These are phyloP conservation scores for Carassius gibelio DNA, from an alignment of 2,113 vertebrate genomes.

Conservation along the genomic window DNA sequence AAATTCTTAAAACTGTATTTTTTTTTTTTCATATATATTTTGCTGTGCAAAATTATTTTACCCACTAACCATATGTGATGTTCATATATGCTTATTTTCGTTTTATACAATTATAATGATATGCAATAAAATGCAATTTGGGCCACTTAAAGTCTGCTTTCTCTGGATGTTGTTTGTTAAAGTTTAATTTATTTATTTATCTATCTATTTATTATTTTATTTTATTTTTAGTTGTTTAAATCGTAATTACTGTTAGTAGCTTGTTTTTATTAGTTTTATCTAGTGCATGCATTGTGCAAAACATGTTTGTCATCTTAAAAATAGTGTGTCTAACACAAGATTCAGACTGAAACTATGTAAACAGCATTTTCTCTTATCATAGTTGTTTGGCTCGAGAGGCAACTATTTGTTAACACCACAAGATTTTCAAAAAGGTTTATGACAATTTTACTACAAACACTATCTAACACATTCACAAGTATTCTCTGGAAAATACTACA, in stretches of 20 bases:
- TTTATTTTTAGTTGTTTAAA: slow-evolving; percentile 9
- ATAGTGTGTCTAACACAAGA: not conserved
- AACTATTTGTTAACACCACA: not conserved
- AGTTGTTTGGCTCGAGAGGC: slow-evolving; percentile 6
- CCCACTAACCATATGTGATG: slow-evolving; percentile 98
- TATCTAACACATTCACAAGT: not conserved
- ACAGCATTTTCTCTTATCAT: not conserved
- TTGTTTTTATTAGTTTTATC: not conserved
- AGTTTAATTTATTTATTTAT: slow-evolving; percentile 25
- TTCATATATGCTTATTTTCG: slow-evolving; percentile 95
- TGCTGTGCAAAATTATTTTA: slow-evolving; percentile 99
- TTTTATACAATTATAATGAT: slow-evolving; percentile 84
- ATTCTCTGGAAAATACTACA: not conserved
- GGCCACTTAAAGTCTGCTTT: slow-evolving; percentile 73
- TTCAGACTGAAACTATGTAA: slow-evolving; percentile 1
- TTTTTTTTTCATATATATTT: slow-evolving; percentile 84
- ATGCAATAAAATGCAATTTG: slow-evolving; percentile 81
- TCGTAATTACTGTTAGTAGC: not conserved
- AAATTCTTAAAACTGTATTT: slow-evolving; percentile 87
- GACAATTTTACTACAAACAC: not conserved
- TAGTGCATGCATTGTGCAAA: not conserved
- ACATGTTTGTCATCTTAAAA: not conserved
- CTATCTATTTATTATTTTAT: slow-evolving; percentile 41
- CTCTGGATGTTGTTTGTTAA: slow-evolving; percentile 64
- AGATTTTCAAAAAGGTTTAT: not conserved